Conservation (phyloP, 2,888 invertebrate genomes). For the Serrognathus titanus region DNA sequence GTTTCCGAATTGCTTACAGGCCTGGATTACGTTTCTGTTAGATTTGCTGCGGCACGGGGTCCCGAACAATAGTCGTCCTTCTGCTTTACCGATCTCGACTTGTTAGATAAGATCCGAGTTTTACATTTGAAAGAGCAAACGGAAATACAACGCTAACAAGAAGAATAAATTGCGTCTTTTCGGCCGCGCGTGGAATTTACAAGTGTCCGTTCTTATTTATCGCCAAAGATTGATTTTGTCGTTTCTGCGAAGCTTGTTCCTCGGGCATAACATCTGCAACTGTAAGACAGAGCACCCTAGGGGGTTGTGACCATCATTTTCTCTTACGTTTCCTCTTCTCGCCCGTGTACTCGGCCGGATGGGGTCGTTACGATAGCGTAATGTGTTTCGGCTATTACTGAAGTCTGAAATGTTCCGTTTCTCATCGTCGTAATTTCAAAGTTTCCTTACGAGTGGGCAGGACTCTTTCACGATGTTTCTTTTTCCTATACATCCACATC, state of each 20-base stretch:
- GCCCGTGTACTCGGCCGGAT: conserved; percentile 22
- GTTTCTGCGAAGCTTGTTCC: too few species aligned
- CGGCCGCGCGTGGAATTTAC: too few species aligned
- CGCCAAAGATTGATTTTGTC: too few species aligned
- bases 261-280: conserved; percentile 16
- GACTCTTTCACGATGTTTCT: too few species aligned
- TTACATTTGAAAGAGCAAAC: conserved; percentile 4
- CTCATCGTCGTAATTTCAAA: background rate
- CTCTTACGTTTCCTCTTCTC: conserved; percentile 24
- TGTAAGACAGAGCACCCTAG: conserved; percentile 23
- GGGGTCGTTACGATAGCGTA: conserved; percentile 35
- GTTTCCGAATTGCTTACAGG: conserved; percentile 43
- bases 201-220: too few species aligned
- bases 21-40: conserved; percentile 35
- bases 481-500: too few species aligned
- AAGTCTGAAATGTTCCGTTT: conserved; percentile 21
- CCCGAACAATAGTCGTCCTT: conserved; percentile 33
- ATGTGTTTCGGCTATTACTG: conserved; percentile 38
- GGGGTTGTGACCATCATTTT: conserved; percentile 25
- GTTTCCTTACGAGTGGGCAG: background rate
- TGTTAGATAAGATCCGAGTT: conserved; percentile 8
- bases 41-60: conserved; percentile 28
- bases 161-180: background rate
- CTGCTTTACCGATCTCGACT: conserved; percentile 31
- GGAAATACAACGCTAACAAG: conserved; percentile 1